These are phyloP conservation scores for Halcyon chelicuti DNA, from an alignment of 2,797 vertebrate genomes.

Conservation along the genomic window DNA sequence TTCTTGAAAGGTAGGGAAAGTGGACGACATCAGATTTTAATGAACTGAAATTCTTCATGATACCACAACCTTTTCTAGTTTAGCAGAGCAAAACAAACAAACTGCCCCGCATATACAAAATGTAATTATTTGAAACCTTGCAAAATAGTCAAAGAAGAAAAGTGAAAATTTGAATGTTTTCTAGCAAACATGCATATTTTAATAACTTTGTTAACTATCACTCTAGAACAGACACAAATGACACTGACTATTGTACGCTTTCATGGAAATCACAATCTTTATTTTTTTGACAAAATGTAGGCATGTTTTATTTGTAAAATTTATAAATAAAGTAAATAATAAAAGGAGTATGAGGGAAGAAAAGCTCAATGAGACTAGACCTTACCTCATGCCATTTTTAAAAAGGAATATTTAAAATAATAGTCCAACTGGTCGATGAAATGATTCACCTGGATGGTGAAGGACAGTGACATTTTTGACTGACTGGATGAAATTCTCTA, in stretches of 20 bases:
- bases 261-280: constrained; percentile 22
- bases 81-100: neutral
- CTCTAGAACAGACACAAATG: neutral
- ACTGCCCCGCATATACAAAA: accelerated
- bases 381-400: neutral
- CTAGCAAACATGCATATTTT: neutral
- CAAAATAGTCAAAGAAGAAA: neutral
- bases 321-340: neutral
- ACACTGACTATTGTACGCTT: neutral
- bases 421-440: neutral
- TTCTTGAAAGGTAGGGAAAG: neutral
- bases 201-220: neutral
- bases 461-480: neutral
- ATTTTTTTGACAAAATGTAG: constrained; percentile 28
- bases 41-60: neutral
- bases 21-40: neutral
- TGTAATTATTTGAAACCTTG: neutral
- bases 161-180: neutral
- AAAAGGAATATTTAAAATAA: constrained; percentile 17
- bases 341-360: neutral
- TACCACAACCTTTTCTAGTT: neutral
- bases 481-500: neutral
- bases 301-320: neutral
- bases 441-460: neutral
- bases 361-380: neutral